Conservation (phyloP, 1,140 invertebrate species). For the Onthophagus taurus region DNA sequence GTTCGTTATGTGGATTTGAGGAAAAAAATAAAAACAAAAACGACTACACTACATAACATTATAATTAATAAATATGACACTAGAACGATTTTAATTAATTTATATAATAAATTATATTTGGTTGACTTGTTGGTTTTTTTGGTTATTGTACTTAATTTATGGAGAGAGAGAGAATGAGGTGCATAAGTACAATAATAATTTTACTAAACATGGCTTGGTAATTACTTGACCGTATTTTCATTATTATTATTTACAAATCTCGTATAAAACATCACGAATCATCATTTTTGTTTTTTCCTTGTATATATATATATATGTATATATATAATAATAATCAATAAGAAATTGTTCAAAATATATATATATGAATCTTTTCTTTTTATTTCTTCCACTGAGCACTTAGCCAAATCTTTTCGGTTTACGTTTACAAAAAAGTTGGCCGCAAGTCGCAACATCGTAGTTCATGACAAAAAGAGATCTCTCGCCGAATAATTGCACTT, state of each 20-base stretch:
- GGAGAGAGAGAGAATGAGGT: no score
- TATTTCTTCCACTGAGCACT: no score
- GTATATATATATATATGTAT: constrained; percentile 6
- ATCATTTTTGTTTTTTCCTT: no score
- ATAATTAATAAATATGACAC: constrained; percentile 22
- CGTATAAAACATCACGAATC: constrained; percentile 11
- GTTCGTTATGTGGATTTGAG: neutral
- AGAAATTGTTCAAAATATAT: no score
- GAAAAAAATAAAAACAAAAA: constrained; percentile 10
- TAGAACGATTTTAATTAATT: constrained; percentile 18
- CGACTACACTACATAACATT: constrained; percentile 15
- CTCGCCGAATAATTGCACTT: no score
- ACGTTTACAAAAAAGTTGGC: no score
- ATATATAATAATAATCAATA: constrained; percentile 1
- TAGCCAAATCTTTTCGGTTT: no score
- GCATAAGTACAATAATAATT: no score
- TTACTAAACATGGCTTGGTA: constrained; percentile 24
- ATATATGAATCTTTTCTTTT: no score
- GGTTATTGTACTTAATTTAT: no score
- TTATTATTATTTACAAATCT: constrained; percentile 2
- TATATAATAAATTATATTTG: constrained; percentile 23
- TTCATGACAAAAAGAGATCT: no score
- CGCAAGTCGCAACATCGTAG: no score
- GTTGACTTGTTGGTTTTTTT: constrained; percentile 18
- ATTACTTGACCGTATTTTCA: constrained; percentile 5